Conservation (phyloP, 1,140 invertebrate species). For the Ctenoplectra terminalis region DNA sequence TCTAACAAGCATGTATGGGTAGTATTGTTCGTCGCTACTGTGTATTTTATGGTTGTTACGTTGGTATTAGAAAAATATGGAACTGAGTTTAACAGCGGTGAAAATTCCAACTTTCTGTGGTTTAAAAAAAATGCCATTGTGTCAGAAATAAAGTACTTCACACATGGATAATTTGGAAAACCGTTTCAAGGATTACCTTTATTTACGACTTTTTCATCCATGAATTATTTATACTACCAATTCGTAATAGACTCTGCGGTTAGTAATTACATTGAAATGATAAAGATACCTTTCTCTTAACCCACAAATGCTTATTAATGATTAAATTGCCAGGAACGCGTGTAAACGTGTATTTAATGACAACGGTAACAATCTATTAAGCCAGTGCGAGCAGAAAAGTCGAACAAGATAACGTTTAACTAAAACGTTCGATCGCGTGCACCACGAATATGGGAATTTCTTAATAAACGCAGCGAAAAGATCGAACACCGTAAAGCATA, state of each 20-base stretch:
- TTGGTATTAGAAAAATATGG: background rate
- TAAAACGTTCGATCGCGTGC: constrained; percentile 6
- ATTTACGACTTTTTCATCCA: too few relatives aligned
- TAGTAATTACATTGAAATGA: too few relatives aligned
- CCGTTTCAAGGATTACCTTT: too few relatives aligned
- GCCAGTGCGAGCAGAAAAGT: background rate
- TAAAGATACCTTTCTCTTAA: background rate
- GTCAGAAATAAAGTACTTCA: too few relatives aligned
- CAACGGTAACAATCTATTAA: background rate
- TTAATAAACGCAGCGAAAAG: background rate
- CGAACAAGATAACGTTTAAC: background rate
- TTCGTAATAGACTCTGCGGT: background rate
- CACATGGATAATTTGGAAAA: too few relatives aligned
- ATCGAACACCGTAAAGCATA: background rate
- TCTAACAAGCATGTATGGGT: too few relatives aligned
- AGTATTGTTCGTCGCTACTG: background rate
- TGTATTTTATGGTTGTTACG: background rate
- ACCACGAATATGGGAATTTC: background rate
- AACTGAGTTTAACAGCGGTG: too few relatives aligned
- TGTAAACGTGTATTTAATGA: background rate
- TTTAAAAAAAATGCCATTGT: too few relatives aligned
- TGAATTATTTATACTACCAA: too few relatives aligned
- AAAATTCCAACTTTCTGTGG: too few relatives aligned
- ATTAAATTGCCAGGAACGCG: background rate
- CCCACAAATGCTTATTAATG: background rate